A percentile compares a stretch with the other conserved stretches of the same genome.
Evolutionary conservation across 2,113 vertebrate genomes (phyloP).

Genomic region (Pygoscelis antarcticus): DNA sequence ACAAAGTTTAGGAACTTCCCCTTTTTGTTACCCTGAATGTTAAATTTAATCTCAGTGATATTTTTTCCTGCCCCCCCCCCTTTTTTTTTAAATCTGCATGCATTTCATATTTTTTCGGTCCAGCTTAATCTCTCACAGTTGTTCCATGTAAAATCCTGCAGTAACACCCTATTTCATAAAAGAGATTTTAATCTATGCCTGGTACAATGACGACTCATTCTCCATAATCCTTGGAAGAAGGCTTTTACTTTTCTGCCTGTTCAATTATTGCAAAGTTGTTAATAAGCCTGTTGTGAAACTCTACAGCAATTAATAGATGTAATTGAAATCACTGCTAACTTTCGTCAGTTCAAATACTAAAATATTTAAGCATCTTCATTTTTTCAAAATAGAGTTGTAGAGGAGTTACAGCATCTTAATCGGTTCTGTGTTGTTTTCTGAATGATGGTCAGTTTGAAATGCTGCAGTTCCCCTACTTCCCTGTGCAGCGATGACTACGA

Average conservation of each 20-base stretch:
- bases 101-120: background rate
- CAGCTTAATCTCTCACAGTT: background rate
- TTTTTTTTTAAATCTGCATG: background rate
- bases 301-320: background rate
- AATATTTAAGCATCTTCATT: background rate
- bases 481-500: background rate
- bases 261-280: background rate
- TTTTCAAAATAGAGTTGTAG: background rate
- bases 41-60: background rate
- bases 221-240: background rate
- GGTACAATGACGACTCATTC: background rate
- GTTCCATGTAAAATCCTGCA: background rate
- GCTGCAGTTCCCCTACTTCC: background rate
- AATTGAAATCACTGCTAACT: background rate
- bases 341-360: background rate
- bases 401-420: background rate
- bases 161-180: background rate
- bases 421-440: background rate
- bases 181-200: background rate
- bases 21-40: background rate
- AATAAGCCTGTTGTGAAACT: background rate
- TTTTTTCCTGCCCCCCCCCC: accelerated
- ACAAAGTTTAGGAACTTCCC: background rate
- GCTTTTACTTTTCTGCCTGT: background rate
- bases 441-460: background rate